Conservation (phyloP, 2,113 vertebrate genomes). For the Eleginops maclovinus region DNA sequence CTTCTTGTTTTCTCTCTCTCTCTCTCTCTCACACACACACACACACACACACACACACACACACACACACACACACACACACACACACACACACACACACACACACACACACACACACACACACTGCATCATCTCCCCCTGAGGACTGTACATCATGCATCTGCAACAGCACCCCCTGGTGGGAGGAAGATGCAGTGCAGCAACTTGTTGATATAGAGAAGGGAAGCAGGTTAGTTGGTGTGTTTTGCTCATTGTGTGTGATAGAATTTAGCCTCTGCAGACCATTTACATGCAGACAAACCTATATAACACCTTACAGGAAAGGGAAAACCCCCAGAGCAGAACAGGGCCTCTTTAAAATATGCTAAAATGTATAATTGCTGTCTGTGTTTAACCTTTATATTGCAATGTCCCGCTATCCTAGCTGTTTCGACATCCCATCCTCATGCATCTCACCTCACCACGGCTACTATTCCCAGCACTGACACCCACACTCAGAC, state of each 20-base stretch:
- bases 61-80: too few relatives aligned
- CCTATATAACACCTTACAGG: too few relatives aligned
- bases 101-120: too few relatives aligned
- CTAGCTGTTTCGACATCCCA: slow-evolving; percentile 45
- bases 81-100: too few relatives aligned
- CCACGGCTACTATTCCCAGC: slow-evolving; percentile 49
- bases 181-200: slow-evolving; percentile 31
- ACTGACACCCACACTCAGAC: slow-evolving; percentile 26
- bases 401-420: slow-evolving; percentile 22
- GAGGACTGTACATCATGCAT: slow-evolving; percentile 23
- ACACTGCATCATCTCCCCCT: neutral
- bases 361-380: too few relatives aligned
- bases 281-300: neutral
- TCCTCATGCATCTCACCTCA: slow-evolving; percentile 3
- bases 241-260: too few relatives aligned
- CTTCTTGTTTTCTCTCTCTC: neutral
- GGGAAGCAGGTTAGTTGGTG: neutral
- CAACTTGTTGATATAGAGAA: neutral
- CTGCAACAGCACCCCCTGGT: slow-evolving; percentile 73
- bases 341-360: too few relatives aligned
- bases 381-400: slow-evolving; percentile 39
- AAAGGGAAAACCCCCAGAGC: too few relatives aligned
- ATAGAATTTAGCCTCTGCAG: too few relatives aligned
- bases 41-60: too few relatives aligned
- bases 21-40: too few relatives aligned